Evolutionary conservation across 2,888 invertebrate genomes (phyloP).

Genomic region (Parthenolecanium corni): DNA sequence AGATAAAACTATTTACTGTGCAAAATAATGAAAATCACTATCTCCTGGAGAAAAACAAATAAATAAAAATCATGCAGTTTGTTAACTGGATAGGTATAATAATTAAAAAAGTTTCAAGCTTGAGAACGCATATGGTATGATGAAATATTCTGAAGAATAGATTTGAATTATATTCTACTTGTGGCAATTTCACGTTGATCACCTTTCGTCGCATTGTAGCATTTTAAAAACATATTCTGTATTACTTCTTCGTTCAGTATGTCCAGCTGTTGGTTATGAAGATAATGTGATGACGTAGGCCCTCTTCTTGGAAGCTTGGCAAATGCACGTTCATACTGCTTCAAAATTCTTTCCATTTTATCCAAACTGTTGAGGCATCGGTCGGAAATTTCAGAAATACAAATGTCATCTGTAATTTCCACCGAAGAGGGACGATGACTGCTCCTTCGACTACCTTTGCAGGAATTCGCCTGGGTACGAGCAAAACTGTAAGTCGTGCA

Average conservation of each 20-base stretch:
- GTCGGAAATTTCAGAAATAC: not conserved
- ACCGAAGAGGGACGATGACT: not conserved
- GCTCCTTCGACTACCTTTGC: too few species aligned
- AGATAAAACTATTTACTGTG: too few species aligned
- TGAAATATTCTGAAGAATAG: not conserved
- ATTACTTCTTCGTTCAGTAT: constrained; percentile 13
- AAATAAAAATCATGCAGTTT: too few species aligned
- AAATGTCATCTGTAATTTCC: not conserved
- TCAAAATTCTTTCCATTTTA: constrained; percentile 13
- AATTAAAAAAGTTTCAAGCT: too few species aligned
- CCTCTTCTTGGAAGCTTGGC: constrained; percentile 5
- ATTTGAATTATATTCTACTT: not conserved
- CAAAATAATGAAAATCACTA: too few species aligned
- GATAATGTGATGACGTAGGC: not conserved
- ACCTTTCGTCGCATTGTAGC: constrained; percentile 10
- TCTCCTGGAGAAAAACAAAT: too few species aligned
- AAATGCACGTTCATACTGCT: constrained; percentile 16
- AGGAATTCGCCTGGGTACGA: not conserved
- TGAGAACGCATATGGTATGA: too few species aligned
- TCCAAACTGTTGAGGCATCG: constrained; percentile 15
- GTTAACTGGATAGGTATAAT: too few species aligned
- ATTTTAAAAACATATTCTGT: constrained; percentile 19
- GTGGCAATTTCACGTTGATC: constrained; percentile 6
- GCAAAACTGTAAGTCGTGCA: constrained; percentile 12
- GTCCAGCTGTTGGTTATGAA: constrained; percentile 11